Evolutionary conservation across 2,797 vertebrate species (phyloP).

Genomic region (Myotis findleyi): DNA sequence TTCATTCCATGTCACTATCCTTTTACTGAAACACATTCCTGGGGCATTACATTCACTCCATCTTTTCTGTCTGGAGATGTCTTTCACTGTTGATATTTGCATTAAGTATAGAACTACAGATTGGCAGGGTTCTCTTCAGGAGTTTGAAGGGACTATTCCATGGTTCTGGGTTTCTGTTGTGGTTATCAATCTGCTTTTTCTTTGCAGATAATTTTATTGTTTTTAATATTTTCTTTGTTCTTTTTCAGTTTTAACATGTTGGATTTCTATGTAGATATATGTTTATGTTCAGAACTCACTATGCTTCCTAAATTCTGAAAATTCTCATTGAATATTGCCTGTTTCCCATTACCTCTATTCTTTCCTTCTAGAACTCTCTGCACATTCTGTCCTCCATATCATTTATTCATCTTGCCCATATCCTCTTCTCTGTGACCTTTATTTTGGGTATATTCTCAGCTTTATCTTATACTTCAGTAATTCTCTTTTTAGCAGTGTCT

Average conservation of each 20-base stretch:
- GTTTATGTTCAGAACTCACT: neutral
- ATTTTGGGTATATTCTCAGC: neutral
- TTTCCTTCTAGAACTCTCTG: neutral
- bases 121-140: neutral
- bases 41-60: neutral
- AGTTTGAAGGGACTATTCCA: neutral
- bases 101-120: neutral
- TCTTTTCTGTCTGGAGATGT: constrained; percentile 1
- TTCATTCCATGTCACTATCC: neutral
- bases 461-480: neutral
- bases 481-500: neutral
- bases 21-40: neutral
- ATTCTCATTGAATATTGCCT: neutral
- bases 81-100: constrained; percentile 32
- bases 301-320: neutral
- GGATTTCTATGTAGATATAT: neutral
- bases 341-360: neutral
- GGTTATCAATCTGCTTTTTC: neutral
- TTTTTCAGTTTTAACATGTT: neutral
- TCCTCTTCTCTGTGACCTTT: neutral
- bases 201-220: neutral
- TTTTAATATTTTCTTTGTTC: constrained; percentile 10
- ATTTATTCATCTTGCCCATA: neutral
- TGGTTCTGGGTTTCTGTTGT: neutral
- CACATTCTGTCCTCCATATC: neutral